Evolutionary conservation across 2,888 invertebrate genomes (phyloP), one percentile per base, ranked within the genome.

Genomic region (Mellilla xanthometata): DNA sequence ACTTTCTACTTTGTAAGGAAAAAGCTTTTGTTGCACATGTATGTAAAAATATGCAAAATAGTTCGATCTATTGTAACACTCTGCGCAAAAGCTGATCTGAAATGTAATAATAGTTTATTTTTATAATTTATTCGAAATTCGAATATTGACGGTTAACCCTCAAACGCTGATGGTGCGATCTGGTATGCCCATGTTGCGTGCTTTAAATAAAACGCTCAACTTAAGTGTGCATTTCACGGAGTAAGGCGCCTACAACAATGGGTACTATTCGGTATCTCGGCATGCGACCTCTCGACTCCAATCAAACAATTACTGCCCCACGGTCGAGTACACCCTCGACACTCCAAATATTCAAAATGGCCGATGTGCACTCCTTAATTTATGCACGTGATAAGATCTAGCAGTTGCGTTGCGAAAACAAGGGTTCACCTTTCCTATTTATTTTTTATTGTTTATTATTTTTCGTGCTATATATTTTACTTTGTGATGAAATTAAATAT

Each of bases 221-320:
- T 58, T 57, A 59, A 70, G 58, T 44, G 40, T 33, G 44, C 58
- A 64, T 67, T 72, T 60, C 60, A 71, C 66, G 65, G 61, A 66
- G 58, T 40, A 72, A 76, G 74, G 73, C 72, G 72, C 65, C 69
- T 40, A 43, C 50, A 65, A 85, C 83, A 86, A 87, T 80, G 70
- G 72, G 61, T 51, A 72, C 62, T 76, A 68, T 72, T 61, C 65
- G 74, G 70, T 76, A 80, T 83, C 89, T 82, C 88, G 83, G 81
- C 81, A 72, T 77, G 89, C 78, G 67, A 72, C 86, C 89, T 86
- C 89, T 89, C 81, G 84, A 89, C 88, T 88, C 65, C 86, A 89
- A 89, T 89, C 87, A 89, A 88, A 80, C 81, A 84, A 89, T 89
- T 89, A 88, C 87, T 86, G 85, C 84, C 86, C 86, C 75, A 81